Percentiles rank a stretch among this genome's conserved stretches.
phyloP scores from a whole-genome alignment of 2,797 vertebrate species.

The Lepus oiostolus region DNA sequence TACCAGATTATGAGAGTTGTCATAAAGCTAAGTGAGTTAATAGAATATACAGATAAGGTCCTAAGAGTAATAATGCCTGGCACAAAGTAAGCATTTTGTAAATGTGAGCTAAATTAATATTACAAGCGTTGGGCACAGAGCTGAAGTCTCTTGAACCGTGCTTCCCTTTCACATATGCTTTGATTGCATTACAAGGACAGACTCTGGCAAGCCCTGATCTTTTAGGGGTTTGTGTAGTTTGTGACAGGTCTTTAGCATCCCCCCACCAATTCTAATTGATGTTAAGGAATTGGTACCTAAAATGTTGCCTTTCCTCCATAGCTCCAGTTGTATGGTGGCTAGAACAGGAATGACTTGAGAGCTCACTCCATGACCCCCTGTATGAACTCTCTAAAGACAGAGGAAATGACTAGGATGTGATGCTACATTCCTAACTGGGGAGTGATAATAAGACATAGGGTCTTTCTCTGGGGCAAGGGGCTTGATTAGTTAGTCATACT shows the following conservation, averaged over 20 bases:
- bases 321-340: neutral
- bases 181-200: neutral
- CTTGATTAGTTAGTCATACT: neutral
- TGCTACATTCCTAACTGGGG: neutral
- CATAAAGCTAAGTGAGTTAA: conserved; percentile 18
- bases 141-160: neutral
- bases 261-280: neutral
- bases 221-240: neutral
- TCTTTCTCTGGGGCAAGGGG: neutral
- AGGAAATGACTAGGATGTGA: conserved; percentile 41
- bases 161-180: neutral
- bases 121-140: neutral
- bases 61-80: neutral
- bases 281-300: neutral
- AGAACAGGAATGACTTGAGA: neutral
- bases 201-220: neutral
- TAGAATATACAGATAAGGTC: conserved; percentile 28
- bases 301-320: neutral
- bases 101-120: neutral
- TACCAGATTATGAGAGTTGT: neutral
- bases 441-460: neutral
- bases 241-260: neutral
- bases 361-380: neutral
- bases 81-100: conserved; percentile 31
- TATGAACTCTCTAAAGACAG: conserved; percentile 21